Conservation (phyloP, 2,797 vertebrate species). For the Nothura maculosa region DNA sequence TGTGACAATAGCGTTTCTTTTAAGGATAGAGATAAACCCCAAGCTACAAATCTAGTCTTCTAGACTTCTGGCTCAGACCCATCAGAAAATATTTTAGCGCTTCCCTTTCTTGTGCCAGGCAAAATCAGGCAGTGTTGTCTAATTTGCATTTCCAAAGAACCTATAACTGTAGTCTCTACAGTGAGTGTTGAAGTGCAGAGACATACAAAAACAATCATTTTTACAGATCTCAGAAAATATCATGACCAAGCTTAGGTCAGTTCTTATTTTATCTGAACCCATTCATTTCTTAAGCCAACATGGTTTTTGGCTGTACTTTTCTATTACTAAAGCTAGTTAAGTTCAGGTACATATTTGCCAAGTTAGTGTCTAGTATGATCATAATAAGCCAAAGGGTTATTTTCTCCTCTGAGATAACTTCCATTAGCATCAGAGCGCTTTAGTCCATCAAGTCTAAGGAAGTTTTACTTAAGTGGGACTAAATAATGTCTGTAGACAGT, state of each 20-base stretch:
- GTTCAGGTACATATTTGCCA: background rate
- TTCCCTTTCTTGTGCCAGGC: constrained; percentile 69
- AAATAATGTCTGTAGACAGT: background rate
- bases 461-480: background rate
- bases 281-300: background rate
- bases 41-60: constrained; percentile 66
- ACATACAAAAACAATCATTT: constrained; percentile 13
- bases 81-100: constrained; percentile 73
- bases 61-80: constrained; percentile 70
- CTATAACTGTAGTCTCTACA: constrained; percentile 48
- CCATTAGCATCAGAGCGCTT: background rate
- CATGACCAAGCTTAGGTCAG: constrained; percentile 43
- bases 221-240: background rate
- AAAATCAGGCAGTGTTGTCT: constrained; percentile 72
- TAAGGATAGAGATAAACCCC: constrained; percentile 42
- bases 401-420: background rate
- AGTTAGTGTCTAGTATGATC: background rate
- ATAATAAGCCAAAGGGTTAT: background rate
- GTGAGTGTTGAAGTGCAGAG: constrained; percentile 59
- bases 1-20: constrained; percentile 65
- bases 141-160: constrained; percentile 75
- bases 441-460: background rate
- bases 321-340: constrained; percentile 5
- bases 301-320: constrained; percentile 43
- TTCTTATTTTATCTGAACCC: constrained; percentile 33